Conservation (phyloP, 2,113 vertebrate species). For the Myanophis thanlyinensis region DNA sequence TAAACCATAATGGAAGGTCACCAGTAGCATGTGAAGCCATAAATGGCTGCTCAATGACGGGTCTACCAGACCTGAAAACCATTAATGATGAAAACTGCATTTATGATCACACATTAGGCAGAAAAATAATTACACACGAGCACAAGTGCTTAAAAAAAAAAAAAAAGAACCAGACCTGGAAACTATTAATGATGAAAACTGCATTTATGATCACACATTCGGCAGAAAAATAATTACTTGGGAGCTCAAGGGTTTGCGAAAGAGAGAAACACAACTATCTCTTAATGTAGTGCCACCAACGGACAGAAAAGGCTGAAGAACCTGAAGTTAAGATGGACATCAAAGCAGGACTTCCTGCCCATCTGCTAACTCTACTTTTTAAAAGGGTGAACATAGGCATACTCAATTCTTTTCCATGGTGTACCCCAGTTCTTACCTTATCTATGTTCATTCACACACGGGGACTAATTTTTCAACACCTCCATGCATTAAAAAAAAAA, state of each 20-base stretch:
- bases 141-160: not conserved
- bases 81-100: not conserved
- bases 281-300: not conserved
- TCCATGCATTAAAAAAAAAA: not conserved
- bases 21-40: not conserved
- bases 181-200: conserved; percentile 13
- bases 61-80: conserved; percentile 19
- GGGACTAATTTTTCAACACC: not conserved
- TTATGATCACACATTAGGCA: conserved; percentile 17
- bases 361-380: not conserved
- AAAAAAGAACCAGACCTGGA: conserved; percentile 7
- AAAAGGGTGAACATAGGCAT: not conserved
- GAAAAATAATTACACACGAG: conserved; percentile 33
- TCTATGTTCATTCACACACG: not conserved
- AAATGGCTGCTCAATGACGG: conserved; percentile 12
- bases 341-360: not conserved
- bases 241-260: not conserved
- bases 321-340: not conserved
- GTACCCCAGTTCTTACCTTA: not conserved
- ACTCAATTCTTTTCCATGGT: too few relatives aligned
- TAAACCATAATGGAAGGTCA: conserved; percentile 31
- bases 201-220: not conserved
- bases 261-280: conserved; percentile 16
- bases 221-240: conserved; percentile 23
- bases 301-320: not conserved